A percentile compares a stretch with the other conserved stretches of the same genome.
Evolutionary conservation across 2,113 vertebrate species (phyloP).

Genomic region (Microcebus griseorufus): DNA sequence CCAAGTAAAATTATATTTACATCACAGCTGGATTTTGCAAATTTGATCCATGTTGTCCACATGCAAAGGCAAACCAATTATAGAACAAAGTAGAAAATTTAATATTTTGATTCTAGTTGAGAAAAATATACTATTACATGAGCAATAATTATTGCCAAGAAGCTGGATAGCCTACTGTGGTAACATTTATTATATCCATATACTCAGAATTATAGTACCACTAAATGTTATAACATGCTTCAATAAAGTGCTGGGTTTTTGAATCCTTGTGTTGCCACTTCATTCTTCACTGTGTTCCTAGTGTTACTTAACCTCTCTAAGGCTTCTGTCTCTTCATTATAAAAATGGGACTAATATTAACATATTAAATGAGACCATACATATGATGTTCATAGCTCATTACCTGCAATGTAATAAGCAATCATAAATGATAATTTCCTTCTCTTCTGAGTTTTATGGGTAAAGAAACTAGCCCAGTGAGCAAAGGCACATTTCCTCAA

Average conservation of each 20-base stretch:
- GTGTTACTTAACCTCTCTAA: neutral
- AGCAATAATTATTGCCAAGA: neutral
- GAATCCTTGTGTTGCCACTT: neutral
- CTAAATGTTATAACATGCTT: neutral
- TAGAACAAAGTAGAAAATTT: slow-evolving; percentile 14
- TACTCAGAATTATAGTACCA: neutral
- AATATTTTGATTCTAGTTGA: neutral
- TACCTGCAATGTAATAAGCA: neutral
- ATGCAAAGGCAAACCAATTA: neutral
- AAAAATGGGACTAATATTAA: neutral
- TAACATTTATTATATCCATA: neutral
- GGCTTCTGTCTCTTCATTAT: neutral
- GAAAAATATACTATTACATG: neutral
- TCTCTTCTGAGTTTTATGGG: neutral
- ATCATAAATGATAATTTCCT: neutral
- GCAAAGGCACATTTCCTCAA: neutral
- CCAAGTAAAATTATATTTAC: neutral
- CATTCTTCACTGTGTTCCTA: neutral
- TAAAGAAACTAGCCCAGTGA: neutral
- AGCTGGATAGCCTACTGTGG: neutral
- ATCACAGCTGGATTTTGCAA: neutral
- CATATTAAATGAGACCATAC: neutral
- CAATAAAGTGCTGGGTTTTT: neutral
- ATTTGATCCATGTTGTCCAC: neutral
- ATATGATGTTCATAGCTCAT: neutral